A percentile compares a stretch with the other conserved stretches of the same genome.
These are phyloP conservation scores for Dreissena polymorpha DNA, from an alignment of 1,140 invertebrate genomes.

Conservation along the genomic window DNA sequence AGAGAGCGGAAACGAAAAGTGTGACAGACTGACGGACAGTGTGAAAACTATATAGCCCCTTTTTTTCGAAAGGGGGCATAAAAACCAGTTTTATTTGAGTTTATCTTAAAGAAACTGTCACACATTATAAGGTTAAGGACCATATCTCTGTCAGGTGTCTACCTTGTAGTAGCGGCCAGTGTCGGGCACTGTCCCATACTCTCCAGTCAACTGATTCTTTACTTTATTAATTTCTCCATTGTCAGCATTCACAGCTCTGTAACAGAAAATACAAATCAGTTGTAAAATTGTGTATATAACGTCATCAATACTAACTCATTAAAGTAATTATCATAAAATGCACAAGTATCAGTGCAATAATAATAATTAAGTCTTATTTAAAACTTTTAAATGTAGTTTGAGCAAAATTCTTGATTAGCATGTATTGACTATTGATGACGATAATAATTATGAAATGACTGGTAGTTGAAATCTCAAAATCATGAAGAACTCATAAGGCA, in stretches of 20 bases:
- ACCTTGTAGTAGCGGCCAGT: slow-evolving; percentile 97
- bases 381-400: neutral
- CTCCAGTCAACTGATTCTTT: slow-evolving; percentile 92
- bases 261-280: slow-evolving; percentile 55
- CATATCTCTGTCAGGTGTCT: too few relatives aligned
- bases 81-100: neutral
- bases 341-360: neutral
- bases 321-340: neutral
- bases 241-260: slow-evolving; percentile 95
- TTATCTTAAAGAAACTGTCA: neutral
- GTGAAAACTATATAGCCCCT: too few relatives aligned
- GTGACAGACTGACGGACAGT: too few relatives aligned
- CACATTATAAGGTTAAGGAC: too few relatives aligned
- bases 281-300: too few relatives aligned
- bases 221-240: slow-evolving; percentile 98
- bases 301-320: too few relatives aligned
- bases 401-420: too few relatives aligned
- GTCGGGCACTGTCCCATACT: slow-evolving; percentile 95
- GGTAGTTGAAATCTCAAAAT: too few relatives aligned
- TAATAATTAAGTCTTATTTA: neutral
- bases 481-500: neutral
- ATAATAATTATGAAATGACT: neutral
- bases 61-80: too few relatives aligned
- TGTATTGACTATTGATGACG: too few relatives aligned
- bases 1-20: too few relatives aligned